Evolutionary conservation across 2,113 vertebrate genomes (phyloP), one percentile per base, ranked within the genome.

Genomic region (Toxotes chatareus): DNA sequence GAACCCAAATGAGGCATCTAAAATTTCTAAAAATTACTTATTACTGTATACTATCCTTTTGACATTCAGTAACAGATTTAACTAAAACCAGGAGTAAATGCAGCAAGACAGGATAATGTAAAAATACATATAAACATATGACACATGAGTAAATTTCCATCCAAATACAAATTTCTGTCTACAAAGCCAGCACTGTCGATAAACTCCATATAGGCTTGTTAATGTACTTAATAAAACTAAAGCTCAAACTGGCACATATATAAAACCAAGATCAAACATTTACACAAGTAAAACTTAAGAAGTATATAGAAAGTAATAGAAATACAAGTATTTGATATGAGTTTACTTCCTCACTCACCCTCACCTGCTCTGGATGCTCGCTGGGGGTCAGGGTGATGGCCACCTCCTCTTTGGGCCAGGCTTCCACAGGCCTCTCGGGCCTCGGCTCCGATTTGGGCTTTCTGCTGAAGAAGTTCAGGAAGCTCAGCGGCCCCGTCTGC

Each of bases 391-490:
- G 87, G 0, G 61, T 90, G 8, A 95, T 79, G 1, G 81, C 68
- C 0, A 86, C 85, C 81, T 95, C 95, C 69, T 94, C 92, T 0
- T 84, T 93, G 4, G 87, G 74, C 56, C 83, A 76, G 0, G 68
- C 76, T 7, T 91, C 92, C 46, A 90, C 34, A 1, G 83, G 89
- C 4, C 17, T 64, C 1, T 93, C 77, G 0, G 87, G 77, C 85
- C 81, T 93, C 17, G 94, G 71, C 73, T 96, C 94, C 8, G 95
- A 89, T 90, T 92, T 95, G 0, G 95, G 91, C 89, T 96, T 95
- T 19, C 84, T 85, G 77, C 93, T 90, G 75, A 96, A 95, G 92
- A 95, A 96, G 89, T 93, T 95, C 59, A 96, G 92, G 31, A 96
- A 95, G 84, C 89, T 87, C 62, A 95, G 91, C 40, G 93, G 83